These are phyloP conservation scores for Enteromius anoplus DNA, from an alignment of 2,797 vertebrate species.

Conservation along the genomic window DNA sequence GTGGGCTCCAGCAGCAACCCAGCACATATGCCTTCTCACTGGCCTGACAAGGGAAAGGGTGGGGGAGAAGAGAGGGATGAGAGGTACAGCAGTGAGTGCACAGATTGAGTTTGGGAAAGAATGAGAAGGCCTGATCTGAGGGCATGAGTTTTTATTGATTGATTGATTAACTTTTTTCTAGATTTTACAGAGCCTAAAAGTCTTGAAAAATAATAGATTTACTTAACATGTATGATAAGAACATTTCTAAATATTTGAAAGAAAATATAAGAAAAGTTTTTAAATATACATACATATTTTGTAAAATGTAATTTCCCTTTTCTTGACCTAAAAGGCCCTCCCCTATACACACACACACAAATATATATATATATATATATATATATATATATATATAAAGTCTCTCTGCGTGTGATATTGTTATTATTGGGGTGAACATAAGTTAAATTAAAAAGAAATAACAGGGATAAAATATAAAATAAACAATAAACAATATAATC, in stretches of 20 bases:
- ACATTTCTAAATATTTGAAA: not conserved
- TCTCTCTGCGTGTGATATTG: not conserved
- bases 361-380: too few species aligned
- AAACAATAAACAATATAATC: not conserved
- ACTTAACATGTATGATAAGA: not conserved
- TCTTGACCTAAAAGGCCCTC: not conserved
- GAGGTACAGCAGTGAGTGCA: conserved; percentile 33
- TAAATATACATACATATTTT: too few species aligned
- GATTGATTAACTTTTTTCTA: conserved; percentile 51
- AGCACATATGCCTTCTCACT: conserved; percentile 58
- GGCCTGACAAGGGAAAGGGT: conserved; percentile 39
- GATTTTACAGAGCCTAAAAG: not conserved
- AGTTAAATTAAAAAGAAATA: not conserved
- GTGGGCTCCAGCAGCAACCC: conserved; percentile 53
- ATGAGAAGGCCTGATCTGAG: conserved; percentile 45
- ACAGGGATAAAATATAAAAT: not conserved
- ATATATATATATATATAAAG: too few species aligned
- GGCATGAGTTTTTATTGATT: conserved; percentile 47
- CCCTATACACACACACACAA: not conserved
- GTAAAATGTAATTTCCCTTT: not conserved
- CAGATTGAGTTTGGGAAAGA: conserved; percentile 49
- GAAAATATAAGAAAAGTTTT: not conserved
- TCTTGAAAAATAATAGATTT: not conserved
- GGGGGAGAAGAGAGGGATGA: conserved; percentile 44
- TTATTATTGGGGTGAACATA: not conserved